These are phyloP conservation scores for Macaca mulatta DNA, from an alignment of 2,113 vertebrate species.

Conservation along the genomic window DNA sequence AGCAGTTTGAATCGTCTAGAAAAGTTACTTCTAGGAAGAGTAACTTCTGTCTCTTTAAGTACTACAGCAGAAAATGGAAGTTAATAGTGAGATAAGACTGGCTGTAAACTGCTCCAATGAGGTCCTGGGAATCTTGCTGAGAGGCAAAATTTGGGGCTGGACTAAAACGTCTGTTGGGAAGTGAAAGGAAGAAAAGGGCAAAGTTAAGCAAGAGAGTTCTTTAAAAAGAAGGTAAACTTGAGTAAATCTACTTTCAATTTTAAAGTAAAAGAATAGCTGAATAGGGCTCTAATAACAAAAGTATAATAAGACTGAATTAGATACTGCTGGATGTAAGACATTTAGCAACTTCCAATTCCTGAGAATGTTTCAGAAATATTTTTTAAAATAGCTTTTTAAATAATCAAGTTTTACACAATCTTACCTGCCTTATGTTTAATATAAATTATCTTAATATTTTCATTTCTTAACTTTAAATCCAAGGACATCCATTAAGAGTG, in stretches of 20 bases:
- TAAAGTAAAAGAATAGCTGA: slow-evolving; percentile 20
- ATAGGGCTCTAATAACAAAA: not conserved
- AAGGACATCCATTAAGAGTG: not conserved
- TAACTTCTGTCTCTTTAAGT: slow-evolving; percentile 65
- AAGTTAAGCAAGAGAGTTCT: slow-evolving; percentile 3
- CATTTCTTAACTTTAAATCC: slow-evolving; percentile 35
- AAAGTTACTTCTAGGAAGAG: slow-evolving; percentile 37
- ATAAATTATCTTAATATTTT: not conserved
- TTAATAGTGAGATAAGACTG: slow-evolving; percentile 37
- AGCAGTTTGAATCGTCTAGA: not conserved
- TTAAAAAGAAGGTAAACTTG: slow-evolving; percentile 34
- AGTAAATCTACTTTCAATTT: slow-evolving; percentile 46
- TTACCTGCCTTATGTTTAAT: not conserved
- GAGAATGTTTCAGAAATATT: not conserved
- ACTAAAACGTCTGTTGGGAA: slow-evolving; percentile 39
- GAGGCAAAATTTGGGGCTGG: slow-evolving; percentile 43
- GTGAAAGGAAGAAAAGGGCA: slow-evolving; percentile 17
- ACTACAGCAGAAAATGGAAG: slow-evolving; percentile 55
- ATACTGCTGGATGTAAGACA: not conserved
- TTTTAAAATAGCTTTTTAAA: not conserved
- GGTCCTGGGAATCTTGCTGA: slow-evolving; percentile 47
- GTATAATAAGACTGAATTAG: not conserved
- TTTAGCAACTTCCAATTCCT: not conserved
- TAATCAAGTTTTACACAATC: not conserved
- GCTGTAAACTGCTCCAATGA: slow-evolving; percentile 44